Base-by-base conservation (phyloP, 2,797 vertebrate species). In the Hippopotamyrus pictus region DNA sequence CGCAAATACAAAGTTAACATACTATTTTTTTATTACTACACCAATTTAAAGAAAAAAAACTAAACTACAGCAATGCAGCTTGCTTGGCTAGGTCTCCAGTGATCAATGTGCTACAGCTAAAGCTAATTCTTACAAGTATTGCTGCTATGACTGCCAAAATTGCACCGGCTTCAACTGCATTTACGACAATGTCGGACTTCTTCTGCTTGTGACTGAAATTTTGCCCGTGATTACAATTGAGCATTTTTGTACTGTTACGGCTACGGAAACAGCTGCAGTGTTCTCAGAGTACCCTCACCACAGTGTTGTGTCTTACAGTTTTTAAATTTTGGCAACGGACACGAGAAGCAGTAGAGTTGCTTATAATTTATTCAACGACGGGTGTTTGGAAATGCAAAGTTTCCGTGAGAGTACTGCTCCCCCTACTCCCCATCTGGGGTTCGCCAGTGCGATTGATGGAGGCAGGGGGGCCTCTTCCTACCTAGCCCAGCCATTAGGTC, bases 391-490 rank as follows among this genome's bases (percentile, higher is more conserved):
- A 93, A 97, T 97, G 96, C 96, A 97, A 94, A 96, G 96, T 93
- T 96, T 96, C 93, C 94, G 95, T 33, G 96, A 96, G 91, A 96
- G 95, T 89, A 93, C 96, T 1, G 94, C 93, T 89, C 94, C 95
- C 88, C 92, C 94, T 33, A 91, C 95, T 91, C 92, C 96, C 25
- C 95, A 95, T 62, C 94, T 94, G 82, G 96, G 95, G 37, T 96
- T 96, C 90, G 92, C 94, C 89, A 94, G 94, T 91, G 93, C 95
- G 91, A 41, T 76, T 19, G 93, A 93, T 90, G 94, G 93, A 90
- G 94, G 93, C 44, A 88, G 91, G 0, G 90, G 92, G n/a, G 94
- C 95, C 91, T 93, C 95, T 83, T 91, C 95, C 0, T 96, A 96
- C 92, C 94, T 94, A 87, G 92, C 95, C 88, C 96, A 96, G 92